Base-by-base conservation (phyloP, 1,140 invertebrate species). In the Solenopsis invicta region DNA sequence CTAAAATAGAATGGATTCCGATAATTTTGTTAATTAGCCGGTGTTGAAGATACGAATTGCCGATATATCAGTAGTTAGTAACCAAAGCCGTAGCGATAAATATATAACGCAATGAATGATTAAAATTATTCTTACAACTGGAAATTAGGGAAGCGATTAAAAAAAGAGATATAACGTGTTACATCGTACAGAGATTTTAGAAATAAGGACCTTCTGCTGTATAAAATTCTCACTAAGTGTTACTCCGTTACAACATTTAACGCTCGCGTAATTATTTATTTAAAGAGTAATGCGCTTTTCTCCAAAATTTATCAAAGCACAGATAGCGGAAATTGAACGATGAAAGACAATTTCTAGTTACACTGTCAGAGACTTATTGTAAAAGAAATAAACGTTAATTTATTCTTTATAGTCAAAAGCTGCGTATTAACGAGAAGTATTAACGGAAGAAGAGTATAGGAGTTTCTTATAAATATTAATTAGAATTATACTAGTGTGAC, bases 51-150 rank as follows among this genome's bases (percentile, higher is more conserved):
- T 81, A 85, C 56, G 75, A 89, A 89, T 92, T 90, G 76, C 91
- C 87, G 90, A 91, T 91, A 90, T 89, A 88, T 92, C 81, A 84
- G 76, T 90, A 92, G 72, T 92, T 91, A 85, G 86, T 90, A 92
- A 90, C 72, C 82, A 92, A 92, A 92, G 85, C 76, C 91, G 81
- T 92, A 91, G 88, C 62, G 64, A 88, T 69, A 88, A 80, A 86
- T 91, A 88, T 77, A 81, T 88, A 88, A 85, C 54, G 62, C 66
- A 75, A 84, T 87, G 52, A 91, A 80, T 45, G 69, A 87, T 89
- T 76, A 85, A 88, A 89, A 90, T 86, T 93, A 92, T 93, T 93
- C 92, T 93, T 93, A 89, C 89, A 93, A 90, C 48, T 80, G 34
- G 78, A 85, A 87, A 37, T 87, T 64, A 80, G 64, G 37, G 48